Evolutionary conservation across 2,888 invertebrate species (phyloP), one percentile per base, ranked within the genome.

Genomic region (Polyommatus icarus): DNA sequence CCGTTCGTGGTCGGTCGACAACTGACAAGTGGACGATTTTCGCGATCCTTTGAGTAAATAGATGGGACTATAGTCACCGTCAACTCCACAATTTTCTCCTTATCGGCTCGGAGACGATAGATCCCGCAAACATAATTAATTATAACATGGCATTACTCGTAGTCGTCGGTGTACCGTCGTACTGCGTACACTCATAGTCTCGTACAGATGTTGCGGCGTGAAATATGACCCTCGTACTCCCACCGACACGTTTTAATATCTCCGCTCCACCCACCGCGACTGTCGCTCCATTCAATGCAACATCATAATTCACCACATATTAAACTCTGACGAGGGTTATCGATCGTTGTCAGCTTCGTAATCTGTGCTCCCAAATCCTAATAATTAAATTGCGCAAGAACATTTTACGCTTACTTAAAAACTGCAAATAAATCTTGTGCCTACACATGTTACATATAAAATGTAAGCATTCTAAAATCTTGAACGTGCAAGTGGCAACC

Each of bases 171-270:
- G 24, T 24, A 24, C 24, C 24, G 24, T 24, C 24, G 24, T 24
- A 24, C 24, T 24, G 24, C 24, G 24, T 24, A 24, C 24, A 24
- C 24, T 24, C 24, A 24, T 24, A 24, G 24, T 24, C 71, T 36
- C 7, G 36, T 71, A n/a, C 72, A 40, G 20, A 40, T n/a, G 18
- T 36, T 40, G 40, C 18, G 72, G n/a, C 36, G 15, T 40, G 40
- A 72, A 72, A 72, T 72, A 40, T 40, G 72, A 72, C n/a, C 12
- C n/a, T 36, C 40, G n/a, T 40, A 40, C 72, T 20, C 72, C 72
- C 72, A 72, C 71, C 36, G 71, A 67, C 67, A 67, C 67, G 67
- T 67, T 72, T 72, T 72, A 72, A 72, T 72, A 72, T 72, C 72
- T 40, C n/a, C 36, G 40, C 40, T 40, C 36, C 40, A 20, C 72